Evolutionary conservation across 2,888 invertebrate species (phyloP).

Genomic region (Meloe dianella): DNA sequence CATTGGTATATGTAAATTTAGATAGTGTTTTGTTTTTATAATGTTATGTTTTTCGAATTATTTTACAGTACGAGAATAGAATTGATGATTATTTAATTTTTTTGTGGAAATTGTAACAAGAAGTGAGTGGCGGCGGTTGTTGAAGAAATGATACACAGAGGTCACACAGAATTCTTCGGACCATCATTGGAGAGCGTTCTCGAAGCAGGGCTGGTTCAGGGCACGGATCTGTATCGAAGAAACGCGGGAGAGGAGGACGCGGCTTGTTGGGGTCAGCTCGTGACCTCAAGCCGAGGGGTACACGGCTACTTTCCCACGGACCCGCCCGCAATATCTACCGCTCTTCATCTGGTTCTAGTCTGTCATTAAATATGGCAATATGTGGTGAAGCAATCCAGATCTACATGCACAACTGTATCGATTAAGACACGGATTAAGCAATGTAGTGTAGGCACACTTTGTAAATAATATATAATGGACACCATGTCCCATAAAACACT

Average conservation of each 20-base stretch:
- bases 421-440: constrained; percentile 50
- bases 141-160: constrained; percentile 39
- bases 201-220: constrained; percentile 50
- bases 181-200: constrained; percentile 43
- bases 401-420: constrained; percentile 55
- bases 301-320: constrained; percentile 62
- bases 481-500: neutral
- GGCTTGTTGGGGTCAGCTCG: constrained; percentile 58
- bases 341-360: constrained; percentile 60
- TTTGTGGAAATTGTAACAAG: constrained; percentile 21
- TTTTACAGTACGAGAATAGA: neutral
- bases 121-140: constrained; percentile 17
- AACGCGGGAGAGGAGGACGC: constrained; percentile 44
- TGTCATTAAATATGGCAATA: constrained; percentile 62
- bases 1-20: neutral
- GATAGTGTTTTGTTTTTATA: neutral
- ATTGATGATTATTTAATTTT: constrained; percentile 5
- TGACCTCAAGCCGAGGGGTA: constrained; percentile 62
- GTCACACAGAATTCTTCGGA: constrained; percentile 47
- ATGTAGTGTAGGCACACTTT: constrained; percentile 35
- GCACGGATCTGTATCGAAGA: constrained; percentile 58
- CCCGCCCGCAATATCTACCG: constrained; percentile 61
- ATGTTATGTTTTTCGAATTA: neutral
- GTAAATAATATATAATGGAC: neutral
- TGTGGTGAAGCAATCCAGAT: constrained; percentile 55